phyloP scores from a whole-genome alignment of 2,113 vertebrate genomes.

The Vidua chalybeata region DNA sequence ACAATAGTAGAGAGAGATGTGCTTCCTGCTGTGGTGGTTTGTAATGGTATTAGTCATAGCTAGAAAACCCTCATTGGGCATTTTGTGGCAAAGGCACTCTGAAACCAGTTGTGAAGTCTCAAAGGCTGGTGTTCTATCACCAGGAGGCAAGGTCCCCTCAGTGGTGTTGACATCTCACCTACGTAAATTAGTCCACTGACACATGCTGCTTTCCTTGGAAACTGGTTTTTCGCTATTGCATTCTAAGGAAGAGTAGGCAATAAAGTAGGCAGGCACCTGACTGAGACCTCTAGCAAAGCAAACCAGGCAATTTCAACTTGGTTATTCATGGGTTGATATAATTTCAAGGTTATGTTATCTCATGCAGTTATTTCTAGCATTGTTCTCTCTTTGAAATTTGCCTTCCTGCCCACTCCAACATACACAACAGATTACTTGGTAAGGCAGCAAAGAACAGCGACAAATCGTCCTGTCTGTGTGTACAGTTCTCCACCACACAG shows the following conservation, averaged over 20 bases:
- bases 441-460: accelerated
- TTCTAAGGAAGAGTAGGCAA: background rate
- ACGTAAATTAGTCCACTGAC: background rate
- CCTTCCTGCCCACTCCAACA: background rate
- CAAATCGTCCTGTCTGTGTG: background rate
- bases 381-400: background rate
- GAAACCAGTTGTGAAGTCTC: background rate
- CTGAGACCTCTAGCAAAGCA: background rate
- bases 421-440: background rate
- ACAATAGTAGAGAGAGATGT: background rate
- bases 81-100: background rate
- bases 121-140: background rate
- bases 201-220: background rate
- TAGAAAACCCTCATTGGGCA: background rate
- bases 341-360: background rate
- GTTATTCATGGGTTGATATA: background rate
- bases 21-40: background rate
- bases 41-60: background rate
- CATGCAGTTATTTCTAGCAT: background rate
- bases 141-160: background rate
- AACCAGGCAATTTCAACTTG: background rate
- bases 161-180: background rate
- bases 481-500: background rate
- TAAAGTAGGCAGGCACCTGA: background rate
- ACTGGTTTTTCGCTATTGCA: background rate